phyloP scores from a whole-genome alignment of 2,888 invertebrate species.

The Rhodophaea formosa region DNA sequence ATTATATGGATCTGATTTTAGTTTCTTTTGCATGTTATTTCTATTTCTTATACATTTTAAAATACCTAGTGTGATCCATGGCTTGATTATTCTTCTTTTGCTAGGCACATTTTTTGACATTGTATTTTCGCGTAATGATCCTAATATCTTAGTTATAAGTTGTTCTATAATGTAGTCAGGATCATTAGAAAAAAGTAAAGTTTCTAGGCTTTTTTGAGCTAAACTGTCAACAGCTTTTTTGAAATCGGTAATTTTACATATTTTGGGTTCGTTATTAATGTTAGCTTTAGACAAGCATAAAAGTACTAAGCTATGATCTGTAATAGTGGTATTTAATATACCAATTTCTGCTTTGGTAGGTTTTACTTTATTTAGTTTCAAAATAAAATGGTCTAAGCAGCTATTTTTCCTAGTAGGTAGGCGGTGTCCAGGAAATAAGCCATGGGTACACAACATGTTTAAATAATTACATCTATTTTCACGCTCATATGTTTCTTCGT shows the following conservation, averaged over 20 bases:
- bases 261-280: not conserved
- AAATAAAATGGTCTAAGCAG: not conserved
- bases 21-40: not conserved
- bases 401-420: not conserved
- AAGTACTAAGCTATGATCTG: not conserved
- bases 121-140: too few relatives aligned
- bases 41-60: not conserved
- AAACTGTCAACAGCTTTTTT: not conserved
- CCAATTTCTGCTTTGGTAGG: not conserved
- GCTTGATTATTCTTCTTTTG: too few relatives aligned
- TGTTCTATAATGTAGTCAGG: too few relatives aligned
- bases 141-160: too few relatives aligned
- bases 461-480: not conserved
- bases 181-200: too few relatives aligned
- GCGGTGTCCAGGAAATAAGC: not conserved
- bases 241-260: not conserved
- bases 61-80: too few relatives aligned
- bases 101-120: too few relatives aligned
- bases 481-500: not conserved
- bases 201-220: too few relatives aligned
- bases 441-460: not conserved
- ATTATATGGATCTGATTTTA: not conserved
- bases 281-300: not conserved
- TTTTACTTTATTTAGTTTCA: not conserved
- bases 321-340: not conserved